A percentile compares a stretch with the other conserved stretches of the same genome.
phyloP scores from a whole-genome alignment of 2,888 invertebrate genomes.

The Cyrtodaria siliqua region DNA sequence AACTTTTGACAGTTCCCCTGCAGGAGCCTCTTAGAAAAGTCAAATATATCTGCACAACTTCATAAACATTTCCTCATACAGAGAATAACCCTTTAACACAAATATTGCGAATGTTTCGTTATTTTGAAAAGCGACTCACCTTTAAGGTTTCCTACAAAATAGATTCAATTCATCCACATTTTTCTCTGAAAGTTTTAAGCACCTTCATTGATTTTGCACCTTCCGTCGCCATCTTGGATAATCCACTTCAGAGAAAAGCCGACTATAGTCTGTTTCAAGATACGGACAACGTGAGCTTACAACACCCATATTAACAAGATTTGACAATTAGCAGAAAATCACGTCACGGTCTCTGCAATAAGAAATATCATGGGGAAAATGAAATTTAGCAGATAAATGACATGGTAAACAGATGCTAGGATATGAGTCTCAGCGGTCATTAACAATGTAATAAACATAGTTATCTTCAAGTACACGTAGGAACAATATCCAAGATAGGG shows the following conservation, averaged over 20 bases:
- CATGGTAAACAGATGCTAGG: too few relatives aligned
- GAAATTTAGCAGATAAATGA: too few relatives aligned
- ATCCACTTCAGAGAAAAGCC: slow-evolving; percentile 39
- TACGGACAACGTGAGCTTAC: neutral
- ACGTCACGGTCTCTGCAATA: too few relatives aligned
- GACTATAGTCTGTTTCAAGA: slow-evolving; percentile 30
- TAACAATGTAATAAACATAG: too few relatives aligned
- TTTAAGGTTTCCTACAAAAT: neutral
- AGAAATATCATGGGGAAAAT: too few relatives aligned
- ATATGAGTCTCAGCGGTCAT: too few relatives aligned
- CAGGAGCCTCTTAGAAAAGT: slow-evolving; percentile 30
- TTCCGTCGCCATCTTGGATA: slow-evolving; percentile 59
- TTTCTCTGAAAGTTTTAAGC: slow-evolving; percentile 25
- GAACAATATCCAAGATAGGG: too few relatives aligned
- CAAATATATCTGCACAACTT: slow-evolving; percentile 7
- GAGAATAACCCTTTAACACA: neutral
- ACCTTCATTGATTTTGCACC: slow-evolving; percentile 49
- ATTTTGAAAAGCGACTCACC: neutral
- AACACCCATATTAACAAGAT: neutral
- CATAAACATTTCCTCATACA: neutral
- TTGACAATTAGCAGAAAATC: too few relatives aligned
- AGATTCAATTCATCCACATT: slow-evolving; percentile 1
- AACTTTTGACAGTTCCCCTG: slow-evolving; percentile 16
- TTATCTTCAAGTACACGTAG: too few relatives aligned
- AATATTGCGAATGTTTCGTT: neutral